Percentiles rank a stretch among this genome's conserved stretches.
These are phyloP conservation scores for Martes martes DNA, from an alignment of 2,113 vertebrate species.

Conservation along the genomic window DNA sequence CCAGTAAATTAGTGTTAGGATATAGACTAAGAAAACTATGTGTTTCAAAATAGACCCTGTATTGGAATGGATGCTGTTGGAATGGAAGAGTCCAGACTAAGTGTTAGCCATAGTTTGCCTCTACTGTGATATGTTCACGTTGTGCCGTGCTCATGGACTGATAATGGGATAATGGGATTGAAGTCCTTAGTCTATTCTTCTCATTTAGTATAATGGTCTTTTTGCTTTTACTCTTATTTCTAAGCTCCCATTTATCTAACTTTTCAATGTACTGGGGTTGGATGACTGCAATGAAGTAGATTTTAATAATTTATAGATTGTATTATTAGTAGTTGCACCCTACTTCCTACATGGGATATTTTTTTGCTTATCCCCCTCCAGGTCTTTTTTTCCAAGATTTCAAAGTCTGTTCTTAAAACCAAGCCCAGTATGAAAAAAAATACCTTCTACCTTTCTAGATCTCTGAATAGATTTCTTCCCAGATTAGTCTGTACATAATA, in stretches of 20 bases:
- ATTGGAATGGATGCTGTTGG: too few species aligned
- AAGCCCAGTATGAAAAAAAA: not conserved
- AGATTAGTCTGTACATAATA: not conserved
- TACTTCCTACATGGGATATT: not conserved
- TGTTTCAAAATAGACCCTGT: not conserved
- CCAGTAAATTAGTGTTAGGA: not conserved
- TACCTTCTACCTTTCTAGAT: not conserved
- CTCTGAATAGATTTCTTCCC: not conserved
- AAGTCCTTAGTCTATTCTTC: not conserved
- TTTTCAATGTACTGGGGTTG: not conserved
- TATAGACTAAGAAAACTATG: fast-evolving
- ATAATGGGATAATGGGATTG: too few species aligned
- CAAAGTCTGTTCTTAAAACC: not conserved
- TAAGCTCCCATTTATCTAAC: not conserved
- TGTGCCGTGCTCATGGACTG: fast-evolving
- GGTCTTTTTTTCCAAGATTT: not conserved
- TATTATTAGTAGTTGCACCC: not conserved
- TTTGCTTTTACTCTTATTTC: not conserved
- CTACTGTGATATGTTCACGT: fast-evolving
- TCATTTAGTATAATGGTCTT: not conserved
- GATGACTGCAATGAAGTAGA: not conserved
- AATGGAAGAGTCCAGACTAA: fast-evolving
- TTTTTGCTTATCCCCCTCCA: not conserved
- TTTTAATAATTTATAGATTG: not conserved
- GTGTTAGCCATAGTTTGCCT: fast-evolving